A percentile compares a stretch with the other conserved stretches of the same genome.
phyloP scores from a whole-genome alignment of 2,888 invertebrate genomes.

The Lepidocyrtinus sp. region DNA sequence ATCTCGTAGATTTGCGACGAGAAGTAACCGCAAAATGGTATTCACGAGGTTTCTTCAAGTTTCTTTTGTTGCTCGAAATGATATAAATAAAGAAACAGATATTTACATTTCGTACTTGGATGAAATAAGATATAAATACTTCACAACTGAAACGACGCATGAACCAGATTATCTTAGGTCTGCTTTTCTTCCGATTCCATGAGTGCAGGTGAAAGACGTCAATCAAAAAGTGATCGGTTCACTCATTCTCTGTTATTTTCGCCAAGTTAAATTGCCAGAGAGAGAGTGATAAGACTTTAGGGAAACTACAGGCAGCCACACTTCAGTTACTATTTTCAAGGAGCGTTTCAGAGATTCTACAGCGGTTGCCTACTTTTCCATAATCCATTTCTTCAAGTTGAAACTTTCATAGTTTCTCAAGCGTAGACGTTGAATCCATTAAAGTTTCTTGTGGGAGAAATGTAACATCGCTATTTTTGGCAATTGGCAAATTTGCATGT shows the following conservation, averaged over 20 bases:
- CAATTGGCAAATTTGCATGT: slow-evolving; percentile 24
- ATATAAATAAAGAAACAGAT: no score
- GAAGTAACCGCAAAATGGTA: slow-evolving; percentile 1
- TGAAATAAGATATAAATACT: no score
- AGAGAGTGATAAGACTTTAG: slow-evolving; percentile 14
- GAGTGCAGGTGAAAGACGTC: slow-evolving; percentile 40
- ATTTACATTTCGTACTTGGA: no score
- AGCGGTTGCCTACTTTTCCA: slow-evolving; percentile 15
- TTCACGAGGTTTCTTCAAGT: neutral
- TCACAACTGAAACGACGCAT: no score
- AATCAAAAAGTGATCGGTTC: slow-evolving; percentile 17
- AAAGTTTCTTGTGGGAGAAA: neutral
- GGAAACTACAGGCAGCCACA: neutral
- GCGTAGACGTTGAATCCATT: neutral
- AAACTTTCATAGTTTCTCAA: neutral
- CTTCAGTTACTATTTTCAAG: slow-evolving; percentile 4
- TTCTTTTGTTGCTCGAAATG: no score
- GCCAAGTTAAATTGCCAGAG: slow-evolving; percentile 31
- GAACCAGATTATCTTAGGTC: neutral
- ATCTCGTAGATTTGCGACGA: slow-evolving; percentile 34
- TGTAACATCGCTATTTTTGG: neutral
- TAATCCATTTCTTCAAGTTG: neutral
- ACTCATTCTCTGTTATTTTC: slow-evolving; percentile 8
- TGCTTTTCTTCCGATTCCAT: neutral
- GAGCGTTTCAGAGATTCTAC: no score